Evolutionary conservation across 2,113 vertebrate species (phyloP).

Genomic region (Ictalurus furcatus): DNA sequence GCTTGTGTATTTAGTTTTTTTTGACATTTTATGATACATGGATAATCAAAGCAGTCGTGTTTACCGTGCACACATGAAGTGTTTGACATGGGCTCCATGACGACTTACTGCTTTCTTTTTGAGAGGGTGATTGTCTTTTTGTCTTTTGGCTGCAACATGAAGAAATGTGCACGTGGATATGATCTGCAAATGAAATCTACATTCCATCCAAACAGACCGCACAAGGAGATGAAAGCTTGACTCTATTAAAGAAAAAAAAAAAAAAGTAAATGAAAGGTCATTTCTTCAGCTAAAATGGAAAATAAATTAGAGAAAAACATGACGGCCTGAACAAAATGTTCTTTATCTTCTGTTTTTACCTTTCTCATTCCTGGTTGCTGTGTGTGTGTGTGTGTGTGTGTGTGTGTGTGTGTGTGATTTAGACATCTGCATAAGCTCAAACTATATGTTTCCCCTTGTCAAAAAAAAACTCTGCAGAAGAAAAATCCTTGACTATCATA

Average conservation of each 20-base stretch:
- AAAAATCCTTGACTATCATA: constrained; percentile 2
- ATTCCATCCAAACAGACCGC: constrained; percentile 16
- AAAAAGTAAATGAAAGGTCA: neutral
- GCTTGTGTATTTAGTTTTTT: neutral
- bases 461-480: constrained; percentile 21
- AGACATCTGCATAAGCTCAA: constrained; percentile 52
- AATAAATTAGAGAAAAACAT: constrained; percentile 12
- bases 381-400: constrained; percentile 35
- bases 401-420: constrained; percentile 42
- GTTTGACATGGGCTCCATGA: neutral
- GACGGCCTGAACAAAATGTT: constrained; percentile 52
- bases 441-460: constrained; percentile 35
- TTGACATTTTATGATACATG: neutral
- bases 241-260: neutral
- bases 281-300: constrained; percentile 31
- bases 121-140: constrained; percentile 17
- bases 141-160: neutral
- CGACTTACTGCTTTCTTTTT: neutral
- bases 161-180: constrained; percentile 34
- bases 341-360: neutral
- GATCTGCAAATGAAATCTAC: constrained; percentile 29
- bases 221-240: constrained; percentile 34
- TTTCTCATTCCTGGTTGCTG: neutral
- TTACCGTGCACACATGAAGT: neutral
- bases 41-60: constrained; percentile 9